Evolutionary conservation across 35 echinoderm and acorn worm genomes (phyloP).

Genomic region (Heliocidaris tuberculata): DNA sequence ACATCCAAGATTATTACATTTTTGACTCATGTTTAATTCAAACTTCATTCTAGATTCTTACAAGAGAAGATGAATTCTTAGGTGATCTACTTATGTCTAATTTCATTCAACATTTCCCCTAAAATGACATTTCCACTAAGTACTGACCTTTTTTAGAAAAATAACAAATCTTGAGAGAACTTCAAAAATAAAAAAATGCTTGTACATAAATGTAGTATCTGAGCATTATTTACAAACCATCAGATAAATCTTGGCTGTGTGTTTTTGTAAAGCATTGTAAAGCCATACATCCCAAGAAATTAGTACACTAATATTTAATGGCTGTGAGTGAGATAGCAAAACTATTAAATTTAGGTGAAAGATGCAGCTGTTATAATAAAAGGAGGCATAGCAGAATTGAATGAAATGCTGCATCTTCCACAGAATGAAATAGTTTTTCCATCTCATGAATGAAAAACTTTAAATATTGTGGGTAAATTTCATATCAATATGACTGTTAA

Average conservation of each 20-base stretch:
- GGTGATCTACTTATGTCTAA: too few species aligned
- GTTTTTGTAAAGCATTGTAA: background rate
- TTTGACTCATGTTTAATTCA: too few species aligned
- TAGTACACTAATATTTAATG: background rate
- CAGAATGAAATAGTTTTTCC: too few species aligned
- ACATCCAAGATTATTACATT: too few species aligned
- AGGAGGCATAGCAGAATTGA: too few species aligned
- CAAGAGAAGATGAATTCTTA: too few species aligned
- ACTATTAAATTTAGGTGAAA: too few species aligned
- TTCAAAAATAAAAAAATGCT: background rate
- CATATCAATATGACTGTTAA: background rate
- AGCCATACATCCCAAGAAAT: background rate
- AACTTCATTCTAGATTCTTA: too few species aligned
- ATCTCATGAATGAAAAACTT: too few species aligned
- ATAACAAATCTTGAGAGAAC: background rate
- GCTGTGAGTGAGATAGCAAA: too few species aligned
- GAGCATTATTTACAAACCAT: background rate
- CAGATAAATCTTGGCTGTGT: background rate
- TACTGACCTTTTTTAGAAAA: background rate
- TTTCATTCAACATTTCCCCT: background rate
- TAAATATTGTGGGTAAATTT: background rate
- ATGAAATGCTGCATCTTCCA: too few species aligned
- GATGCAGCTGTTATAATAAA: too few species aligned
- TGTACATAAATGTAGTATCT: background rate
- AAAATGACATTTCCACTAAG: background rate